Evolutionary conservation across 53 echinoderm and acorn worm species (phyloP).

Genomic region (Holothuria leucospilota): DNA sequence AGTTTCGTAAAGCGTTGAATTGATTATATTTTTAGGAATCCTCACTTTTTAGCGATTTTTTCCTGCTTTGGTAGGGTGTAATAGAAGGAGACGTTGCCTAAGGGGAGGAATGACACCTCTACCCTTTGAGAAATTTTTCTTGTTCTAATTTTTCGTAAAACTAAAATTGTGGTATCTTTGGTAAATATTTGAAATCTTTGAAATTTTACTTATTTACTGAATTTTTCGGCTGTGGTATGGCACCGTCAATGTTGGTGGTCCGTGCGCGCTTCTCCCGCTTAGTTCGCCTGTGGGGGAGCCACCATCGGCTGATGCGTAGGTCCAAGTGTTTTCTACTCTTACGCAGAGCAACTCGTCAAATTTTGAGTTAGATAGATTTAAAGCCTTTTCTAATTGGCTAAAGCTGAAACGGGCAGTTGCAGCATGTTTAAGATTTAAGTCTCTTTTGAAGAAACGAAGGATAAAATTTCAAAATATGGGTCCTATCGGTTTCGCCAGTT

Average conservation of each 20-base stretch:
- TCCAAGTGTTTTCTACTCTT: slow-evolving; percentile 11
- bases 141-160: slow-evolving; percentile 43
- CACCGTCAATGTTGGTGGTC: slow-evolving; percentile 33
- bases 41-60: too few species aligned
- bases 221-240: too few species aligned
- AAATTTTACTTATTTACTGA: too few species aligned
- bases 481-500: not conserved
- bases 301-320: slow-evolving; percentile 25
- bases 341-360: not conserved
- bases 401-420: slow-evolving; percentile 55
- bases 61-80: too few species aligned
- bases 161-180: slow-evolving; percentile 51
- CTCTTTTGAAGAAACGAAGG: not conserved
- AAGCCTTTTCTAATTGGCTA: too few species aligned
- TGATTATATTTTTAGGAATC: too few species aligned
- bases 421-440: slow-evolving; percentile 6
- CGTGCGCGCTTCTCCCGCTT: not conserved
- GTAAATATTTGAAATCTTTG: too few species aligned
- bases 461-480: not conserved
- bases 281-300: slow-evolving; percentile 3
- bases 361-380: slow-evolving; percentile 45
- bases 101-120: too few species aligned
- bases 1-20: too few species aligned
- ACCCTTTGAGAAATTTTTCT: too few species aligned
- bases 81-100: too few species aligned